Evolutionary conservation across 2,888 invertebrate species (phyloP).

Genomic region (Scaptomyza flava): DNA sequence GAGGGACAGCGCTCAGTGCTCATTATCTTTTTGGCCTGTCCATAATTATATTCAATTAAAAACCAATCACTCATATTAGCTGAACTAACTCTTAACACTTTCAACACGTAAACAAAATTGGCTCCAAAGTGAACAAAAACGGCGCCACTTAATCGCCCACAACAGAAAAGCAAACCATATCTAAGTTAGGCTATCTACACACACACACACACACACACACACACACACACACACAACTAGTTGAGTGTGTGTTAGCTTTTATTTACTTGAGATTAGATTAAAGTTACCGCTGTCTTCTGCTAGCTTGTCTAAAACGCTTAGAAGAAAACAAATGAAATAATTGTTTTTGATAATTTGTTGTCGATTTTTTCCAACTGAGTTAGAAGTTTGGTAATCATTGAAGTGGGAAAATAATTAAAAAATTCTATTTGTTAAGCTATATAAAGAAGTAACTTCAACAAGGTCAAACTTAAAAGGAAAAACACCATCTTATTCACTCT

Average conservation of each 20-base stretch:
- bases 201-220: slow-evolving; percentile 11
- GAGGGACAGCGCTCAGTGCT: slow-evolving; percentile 22
- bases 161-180: slow-evolving; percentile 35
- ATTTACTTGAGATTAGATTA: slow-evolving; percentile 72
- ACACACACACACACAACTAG: not conserved
- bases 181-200: slow-evolving; percentile 42
- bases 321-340: slow-evolving; percentile 31
- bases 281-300: slow-evolving; percentile 51
- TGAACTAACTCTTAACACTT: slow-evolving; percentile 47
- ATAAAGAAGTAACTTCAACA: not conserved
- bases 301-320: slow-evolving; percentile 18
- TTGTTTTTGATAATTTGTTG: slow-evolving; percentile 3
- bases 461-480: not conserved
- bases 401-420: slow-evolving; percentile 1
- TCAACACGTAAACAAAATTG: slow-evolving; percentile 37
- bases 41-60: slow-evolving; percentile 69
- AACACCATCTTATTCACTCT: too few species aligned
- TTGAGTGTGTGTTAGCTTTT: slow-evolving; percentile 39
- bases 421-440: not conserved
- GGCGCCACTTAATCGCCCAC: slow-evolving; percentile 43
- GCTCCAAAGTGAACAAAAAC: slow-evolving; percentile 26
- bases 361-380: slow-evolving; percentile 8
- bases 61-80: slow-evolving; percentile 64
- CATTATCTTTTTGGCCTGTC: slow-evolving; percentile 28
- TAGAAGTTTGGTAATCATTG: slow-evolving; percentile 4